These are phyloP conservation scores for Sarcophaga carnaria DNA, from an alignment of 2,888 invertebrate genomes.

Conservation along the genomic window DNA sequence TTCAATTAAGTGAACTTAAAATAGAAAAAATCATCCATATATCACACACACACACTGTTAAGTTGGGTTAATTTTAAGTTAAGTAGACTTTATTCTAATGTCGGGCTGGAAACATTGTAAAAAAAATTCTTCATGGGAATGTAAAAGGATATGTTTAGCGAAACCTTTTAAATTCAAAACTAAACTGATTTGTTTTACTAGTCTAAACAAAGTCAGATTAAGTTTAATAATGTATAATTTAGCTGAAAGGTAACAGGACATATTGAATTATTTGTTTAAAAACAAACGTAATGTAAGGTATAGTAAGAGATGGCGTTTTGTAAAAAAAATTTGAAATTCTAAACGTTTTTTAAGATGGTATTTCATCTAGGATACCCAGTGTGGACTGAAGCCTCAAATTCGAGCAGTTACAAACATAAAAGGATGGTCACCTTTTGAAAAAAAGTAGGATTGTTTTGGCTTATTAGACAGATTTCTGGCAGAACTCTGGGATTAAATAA, in stretches of 20 bases:
- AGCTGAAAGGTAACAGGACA: not conserved
- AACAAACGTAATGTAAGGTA: too few species aligned
- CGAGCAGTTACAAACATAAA: too few species aligned
- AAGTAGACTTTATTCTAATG: slow-evolving; percentile 50
- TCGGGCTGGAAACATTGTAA: slow-evolving; percentile 26
- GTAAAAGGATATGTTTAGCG: slow-evolving; percentile 48
- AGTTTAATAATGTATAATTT: not conserved
- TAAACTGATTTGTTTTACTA: slow-evolving; percentile 45
- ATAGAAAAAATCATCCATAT: not conserved
- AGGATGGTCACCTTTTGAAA: too few species aligned
- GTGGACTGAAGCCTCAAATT: too few species aligned
- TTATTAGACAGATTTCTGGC: too few species aligned
- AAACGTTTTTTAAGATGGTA: too few species aligned
- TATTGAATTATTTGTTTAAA: not conserved
- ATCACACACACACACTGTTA: slow-evolving; percentile 2
- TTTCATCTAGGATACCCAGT: too few species aligned
- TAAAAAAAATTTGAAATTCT: too few species aligned
- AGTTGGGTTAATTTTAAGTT: slow-evolving; percentile 51
- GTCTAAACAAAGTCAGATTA: slow-evolving; percentile 24
- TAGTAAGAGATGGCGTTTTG: too few species aligned
- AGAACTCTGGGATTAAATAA: too few species aligned
- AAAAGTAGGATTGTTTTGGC: too few species aligned
- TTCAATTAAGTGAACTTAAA: slow-evolving; percentile 42
- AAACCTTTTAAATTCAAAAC: slow-evolving; percentile 56
- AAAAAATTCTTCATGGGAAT: not conserved